A percentile compares a stretch with the other conserved stretches of the same genome.
Evolutionary conservation across 2,888 invertebrate genomes (phyloP).

Genomic region (Ennomos fuscantarius): DNA sequence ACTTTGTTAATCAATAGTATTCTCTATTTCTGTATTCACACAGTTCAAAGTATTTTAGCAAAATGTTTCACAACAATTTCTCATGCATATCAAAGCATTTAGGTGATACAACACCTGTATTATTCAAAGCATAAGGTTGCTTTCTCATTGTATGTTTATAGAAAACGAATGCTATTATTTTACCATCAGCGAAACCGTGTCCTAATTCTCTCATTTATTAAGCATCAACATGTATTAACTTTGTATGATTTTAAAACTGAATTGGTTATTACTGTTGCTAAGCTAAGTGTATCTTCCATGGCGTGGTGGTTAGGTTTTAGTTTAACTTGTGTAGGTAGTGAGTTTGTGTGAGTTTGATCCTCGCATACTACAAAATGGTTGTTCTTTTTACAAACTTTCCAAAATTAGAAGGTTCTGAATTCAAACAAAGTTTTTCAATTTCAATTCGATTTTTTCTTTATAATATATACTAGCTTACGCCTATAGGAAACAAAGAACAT

Average conservation of each 20-base stretch:
- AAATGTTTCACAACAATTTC: constrained; percentile 4
- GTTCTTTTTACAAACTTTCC: too few species aligned
- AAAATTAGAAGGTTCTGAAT: too few species aligned
- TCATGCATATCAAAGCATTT: not conserved
- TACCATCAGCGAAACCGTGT: constrained; percentile 5
- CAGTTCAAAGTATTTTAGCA: not conserved
- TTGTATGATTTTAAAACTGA: not conserved
- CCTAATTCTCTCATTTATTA: constrained; percentile 17
- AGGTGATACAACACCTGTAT: not conserved
- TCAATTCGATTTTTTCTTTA: too few species aligned
- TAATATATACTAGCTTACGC: too few species aligned
- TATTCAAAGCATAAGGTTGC: constrained; percentile 1
- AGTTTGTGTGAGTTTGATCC: too few species aligned
- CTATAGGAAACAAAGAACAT: too few species aligned
- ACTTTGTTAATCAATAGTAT: not conserved
- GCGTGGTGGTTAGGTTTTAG: too few species aligned
- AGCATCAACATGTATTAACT: constrained; percentile 7
- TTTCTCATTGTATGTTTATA: constrained; percentile 11
- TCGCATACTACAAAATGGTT: too few species aligned
- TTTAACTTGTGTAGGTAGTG: too few species aligned
- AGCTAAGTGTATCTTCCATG: not conserved
- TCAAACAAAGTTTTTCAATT: too few species aligned
- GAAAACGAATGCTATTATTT: not conserved
- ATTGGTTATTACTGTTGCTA: constrained; percentile 5
- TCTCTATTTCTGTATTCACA: not conserved